These are phyloP conservation scores for Lepetodrilus schrolli DNA, from an alignment of 2,888 invertebrate genomes.

Conservation along the genomic window DNA sequence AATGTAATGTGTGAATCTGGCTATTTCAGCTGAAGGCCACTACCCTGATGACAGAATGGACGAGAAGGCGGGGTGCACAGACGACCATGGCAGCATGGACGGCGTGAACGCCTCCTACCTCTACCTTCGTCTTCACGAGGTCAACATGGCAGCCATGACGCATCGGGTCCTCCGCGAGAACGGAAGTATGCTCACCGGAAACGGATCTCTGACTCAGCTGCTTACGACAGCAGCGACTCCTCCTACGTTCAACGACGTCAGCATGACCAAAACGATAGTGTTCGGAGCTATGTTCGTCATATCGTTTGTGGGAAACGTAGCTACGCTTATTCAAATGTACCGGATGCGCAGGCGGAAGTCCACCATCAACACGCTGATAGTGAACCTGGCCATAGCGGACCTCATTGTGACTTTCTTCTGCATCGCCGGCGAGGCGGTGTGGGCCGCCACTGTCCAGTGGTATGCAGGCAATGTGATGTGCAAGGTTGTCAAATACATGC, in stretches of 20 bases:
- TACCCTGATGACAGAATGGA: slow-evolving; percentile 21
- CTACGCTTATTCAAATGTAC: slow-evolving; percentile 85
- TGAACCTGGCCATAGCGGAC: slow-evolving; percentile 88
- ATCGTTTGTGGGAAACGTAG: slow-evolving; percentile 84
- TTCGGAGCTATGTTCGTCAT: slow-evolving; percentile 83
- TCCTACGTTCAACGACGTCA: slow-evolving; percentile 81
- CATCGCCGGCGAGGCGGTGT: slow-evolving; percentile 86
- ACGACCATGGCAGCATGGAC: not conserved
- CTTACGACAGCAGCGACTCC: slow-evolving; percentile 62
- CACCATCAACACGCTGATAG: slow-evolving; percentile 82
- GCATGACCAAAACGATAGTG: slow-evolving; percentile 82
- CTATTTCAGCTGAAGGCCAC: too few relatives aligned
- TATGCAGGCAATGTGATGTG: slow-evolving; percentile 85
- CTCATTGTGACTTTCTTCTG: slow-evolving; percentile 87
- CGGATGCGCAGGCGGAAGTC: slow-evolving; percentile 77
- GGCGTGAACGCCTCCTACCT: not conserved
- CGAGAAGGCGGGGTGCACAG: not conserved
- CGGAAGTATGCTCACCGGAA: not conserved
- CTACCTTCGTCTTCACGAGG: slow-evolving; percentile 21
- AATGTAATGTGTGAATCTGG: too few relatives aligned
- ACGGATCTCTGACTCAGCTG: not conserved
- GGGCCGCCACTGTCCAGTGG: slow-evolving; percentile 89
- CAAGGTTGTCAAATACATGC: slow-evolving; percentile 86
- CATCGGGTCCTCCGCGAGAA: slow-evolving; percentile 17
- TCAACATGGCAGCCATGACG: slow-evolving; percentile 20